A percentile compares a stretch with the other conserved stretches of the same genome.
phyloP scores from a whole-genome alignment of 2,888 invertebrate genomes.

The Drosophila villosipedis region DNA sequence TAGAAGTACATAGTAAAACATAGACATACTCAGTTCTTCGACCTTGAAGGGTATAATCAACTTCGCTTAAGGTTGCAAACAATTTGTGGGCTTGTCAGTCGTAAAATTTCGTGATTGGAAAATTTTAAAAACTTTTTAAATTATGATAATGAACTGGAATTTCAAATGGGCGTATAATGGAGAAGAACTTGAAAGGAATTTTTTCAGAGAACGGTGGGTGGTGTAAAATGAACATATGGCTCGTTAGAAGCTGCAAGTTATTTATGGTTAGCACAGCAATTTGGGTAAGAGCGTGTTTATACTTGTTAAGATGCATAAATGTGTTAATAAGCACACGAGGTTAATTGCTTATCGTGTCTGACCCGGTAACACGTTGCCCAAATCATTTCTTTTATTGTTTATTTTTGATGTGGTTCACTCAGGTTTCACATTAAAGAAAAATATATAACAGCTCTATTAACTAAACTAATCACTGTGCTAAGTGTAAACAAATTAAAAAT shows the following conservation, averaged over 20 bases:
- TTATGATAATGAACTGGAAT: slow-evolving; percentile 36
- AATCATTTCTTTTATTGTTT: slow-evolving; percentile 55
- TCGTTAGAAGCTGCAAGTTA: slow-evolving; percentile 22
- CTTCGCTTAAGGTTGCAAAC: background rate
- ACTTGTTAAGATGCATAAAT: slow-evolving; percentile 40
- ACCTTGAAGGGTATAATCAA: background rate
- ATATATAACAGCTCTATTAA: slow-evolving; percentile 47
- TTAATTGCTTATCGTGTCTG: slow-evolving; percentile 37
- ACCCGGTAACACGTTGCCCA: slow-evolving; percentile 19
- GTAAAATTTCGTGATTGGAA: background rate
- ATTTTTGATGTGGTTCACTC: slow-evolving; percentile 67
- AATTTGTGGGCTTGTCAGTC: background rate
- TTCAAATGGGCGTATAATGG: background rate
- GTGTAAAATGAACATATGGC: slow-evolving; percentile 65
- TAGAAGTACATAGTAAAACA: background rate
- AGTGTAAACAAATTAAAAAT: slow-evolving; percentile 61
- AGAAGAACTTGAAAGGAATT: slow-evolving; percentile 29
- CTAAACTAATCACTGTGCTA: slow-evolving; percentile 48
- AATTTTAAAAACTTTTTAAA: slow-evolving; percentile 37
- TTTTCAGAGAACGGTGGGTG: slow-evolving; percentile 37
- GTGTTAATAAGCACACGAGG: slow-evolving; percentile 51
- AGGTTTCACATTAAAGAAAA: slow-evolving; percentile 68
- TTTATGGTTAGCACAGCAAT: slow-evolving; percentile 12
- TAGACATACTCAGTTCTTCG: background rate
- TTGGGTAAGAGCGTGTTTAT: slow-evolving; percentile 40